Evolutionary conservation across 1,140 invertebrate species (phyloP).

Genomic region (Trachymyrmex cornetzi): DNA sequence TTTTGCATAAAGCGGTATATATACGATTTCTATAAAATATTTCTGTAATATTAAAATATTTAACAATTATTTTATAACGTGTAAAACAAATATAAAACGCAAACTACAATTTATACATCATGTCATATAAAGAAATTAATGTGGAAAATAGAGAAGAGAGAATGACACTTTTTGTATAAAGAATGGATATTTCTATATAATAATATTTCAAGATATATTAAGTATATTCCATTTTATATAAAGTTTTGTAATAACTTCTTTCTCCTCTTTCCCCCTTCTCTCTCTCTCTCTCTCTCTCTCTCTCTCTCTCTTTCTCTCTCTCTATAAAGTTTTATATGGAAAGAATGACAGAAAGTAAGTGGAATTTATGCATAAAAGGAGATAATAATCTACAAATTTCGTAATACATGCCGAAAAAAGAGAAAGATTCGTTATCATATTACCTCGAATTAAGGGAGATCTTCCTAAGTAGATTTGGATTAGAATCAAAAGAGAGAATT

Average conservation of each 20-base stretch:
- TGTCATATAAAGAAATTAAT: neutral
- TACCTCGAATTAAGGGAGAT: slow-evolving; percentile 9
- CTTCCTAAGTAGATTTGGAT: slow-evolving; percentile 52
- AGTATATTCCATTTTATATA: neutral
- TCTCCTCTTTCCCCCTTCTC: no score
- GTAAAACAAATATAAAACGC: neutral
- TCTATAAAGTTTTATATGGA: neutral
- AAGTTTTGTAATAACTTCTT: slow-evolving; percentile 25
- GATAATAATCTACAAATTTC: slow-evolving; percentile 19
- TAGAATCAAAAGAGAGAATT: slow-evolving; percentile 33
- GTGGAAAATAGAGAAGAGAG: neutral
- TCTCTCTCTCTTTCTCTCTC: neutral
- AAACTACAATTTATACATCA: neutral
- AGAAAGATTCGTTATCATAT: slow-evolving; percentile 42
- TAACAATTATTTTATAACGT: neutral
- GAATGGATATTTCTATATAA: neutral
- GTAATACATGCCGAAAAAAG: neutral
- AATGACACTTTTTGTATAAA: neutral
- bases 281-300: neutral
- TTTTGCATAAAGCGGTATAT: neutral
- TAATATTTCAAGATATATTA: slow-evolving; percentile 16
- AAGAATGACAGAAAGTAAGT: neutral
- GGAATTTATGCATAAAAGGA: slow-evolving; percentile 46
- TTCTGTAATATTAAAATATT: neutral
- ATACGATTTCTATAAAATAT: neutral